Evolutionary conservation across 92 coral and sea anemone species (phyloP), one percentile per base, ranked within the genome.

Genomic region (Phenganax marumi): DNA sequence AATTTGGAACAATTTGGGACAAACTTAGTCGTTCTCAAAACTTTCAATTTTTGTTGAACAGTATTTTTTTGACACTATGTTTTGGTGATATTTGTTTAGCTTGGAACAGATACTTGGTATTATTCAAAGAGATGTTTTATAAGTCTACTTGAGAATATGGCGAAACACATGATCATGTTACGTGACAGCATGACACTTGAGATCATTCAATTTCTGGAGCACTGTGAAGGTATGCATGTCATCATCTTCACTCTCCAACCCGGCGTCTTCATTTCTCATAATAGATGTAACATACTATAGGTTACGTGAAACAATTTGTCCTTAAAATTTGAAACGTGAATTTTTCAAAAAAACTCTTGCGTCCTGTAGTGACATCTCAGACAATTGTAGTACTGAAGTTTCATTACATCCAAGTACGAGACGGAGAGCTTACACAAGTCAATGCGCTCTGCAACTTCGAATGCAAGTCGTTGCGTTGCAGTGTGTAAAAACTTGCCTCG

Each of bases 51-150:
- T 23, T 70, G n/a, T 10, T 71, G 23, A 8, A 18, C 48, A 71
- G 16, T 24, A 22, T 8, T 22, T 25, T 22, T 10, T 25, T 51
- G 48, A 5, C 21, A 3, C 53, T 19, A 10, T 62, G 25, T 49
- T 49, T 49, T 33, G 16, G 8, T 57, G 8, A 23, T 33, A 16
- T 52, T 39, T 53, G 70, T 43, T 18, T 87, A 95, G 98, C 97
- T 95, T 64, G 98, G 98, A 57, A 95, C 98, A 78, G 98, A 95
- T 77, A 95, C 98, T 23, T 95, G 98, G 98, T 95, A 92, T 80
- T 95, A 95, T 81, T 91, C 98, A 12, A 95, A 95, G 82, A 87
- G 98, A 86, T 95, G 98, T 63, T 95, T 95, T 84, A 84, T 95
- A 49, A 92, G 97, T 46, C 84, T 95, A 3, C 84, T 95, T 11